Conservation (phyloP, 2,888 invertebrate genomes). For the Panzeria rudis region DNA sequence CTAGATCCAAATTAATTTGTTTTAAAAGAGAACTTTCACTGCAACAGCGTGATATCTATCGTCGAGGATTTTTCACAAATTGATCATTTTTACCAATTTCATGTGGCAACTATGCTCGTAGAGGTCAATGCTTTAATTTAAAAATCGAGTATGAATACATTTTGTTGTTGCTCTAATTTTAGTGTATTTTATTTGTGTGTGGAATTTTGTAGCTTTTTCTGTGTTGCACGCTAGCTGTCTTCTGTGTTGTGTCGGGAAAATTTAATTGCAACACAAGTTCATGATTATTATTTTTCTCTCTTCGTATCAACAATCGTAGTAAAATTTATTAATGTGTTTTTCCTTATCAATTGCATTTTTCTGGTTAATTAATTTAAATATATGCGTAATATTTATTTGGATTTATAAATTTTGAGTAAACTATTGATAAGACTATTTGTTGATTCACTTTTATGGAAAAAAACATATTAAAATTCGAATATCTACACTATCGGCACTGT, state of each 20-base stretch:
- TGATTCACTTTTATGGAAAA: neutral
- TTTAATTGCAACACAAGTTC: conserved; percentile 32
- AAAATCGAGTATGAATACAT: neutral
- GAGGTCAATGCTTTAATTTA: conserved; percentile 67
- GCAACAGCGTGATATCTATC: too few species aligned
- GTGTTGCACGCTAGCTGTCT: neutral
- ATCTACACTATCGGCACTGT: too few species aligned
- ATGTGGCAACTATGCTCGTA: neutral
- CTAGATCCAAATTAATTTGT: too few species aligned
- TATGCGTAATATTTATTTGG: neutral
- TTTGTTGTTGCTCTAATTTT: conserved; percentile 23
- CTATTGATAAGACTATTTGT: neutral
- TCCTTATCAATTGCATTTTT: conserved; percentile 21
- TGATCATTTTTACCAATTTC: neutral
- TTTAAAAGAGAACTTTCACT: too few species aligned
- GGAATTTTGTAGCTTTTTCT: neutral
- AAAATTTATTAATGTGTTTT: neutral
- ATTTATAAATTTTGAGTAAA: neutral
- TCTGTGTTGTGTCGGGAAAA: conserved; percentile 2
- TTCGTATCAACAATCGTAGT: neutral
- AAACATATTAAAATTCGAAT: too few species aligned
- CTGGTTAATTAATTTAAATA: conserved; percentile 18
- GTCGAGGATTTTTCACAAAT: too few species aligned
- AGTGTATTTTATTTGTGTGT: neutral
- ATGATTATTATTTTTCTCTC: conserved; percentile 15